phyloP scores from a whole-genome alignment of 2,888 invertebrate genomes.

The Agriopis marginaria region DNA sequence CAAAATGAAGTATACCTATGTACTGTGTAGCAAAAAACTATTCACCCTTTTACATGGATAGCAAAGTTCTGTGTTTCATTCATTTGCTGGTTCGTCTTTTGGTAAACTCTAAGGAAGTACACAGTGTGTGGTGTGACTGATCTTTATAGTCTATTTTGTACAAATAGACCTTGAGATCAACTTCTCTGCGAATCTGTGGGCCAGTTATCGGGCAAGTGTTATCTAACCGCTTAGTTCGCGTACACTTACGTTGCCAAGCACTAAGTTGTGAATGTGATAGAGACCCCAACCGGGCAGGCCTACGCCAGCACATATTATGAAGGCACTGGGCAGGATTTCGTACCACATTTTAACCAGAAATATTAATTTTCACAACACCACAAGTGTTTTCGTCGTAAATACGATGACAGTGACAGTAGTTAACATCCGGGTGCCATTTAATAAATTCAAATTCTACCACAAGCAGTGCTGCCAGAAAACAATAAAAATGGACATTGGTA shows the following conservation, averaged over 20 bases:
- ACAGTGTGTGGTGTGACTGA: no score
- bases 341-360: constrained; percentile 88
- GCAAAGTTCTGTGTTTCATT: background rate
- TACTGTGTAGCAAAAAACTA: no score
- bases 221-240: constrained; percentile 73
- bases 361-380: constrained; percentile 37
- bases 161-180: constrained; percentile 20
- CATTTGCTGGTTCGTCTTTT: no score
- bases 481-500: background rate
- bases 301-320: constrained; percentile 86
- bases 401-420: constrained; percentile 37
- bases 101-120: no score
- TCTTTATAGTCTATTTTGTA: background rate
- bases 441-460: constrained; percentile 41
- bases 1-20: no score
- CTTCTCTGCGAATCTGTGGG: constrained; percentile 26
- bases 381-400: constrained; percentile 46
- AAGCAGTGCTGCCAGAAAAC: constrained; percentile 37
- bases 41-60: background rate
- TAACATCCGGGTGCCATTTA: constrained; percentile 49
- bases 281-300: constrained; percentile 87
- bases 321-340: constrained; percentile 89
- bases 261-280: constrained; percentile 87
- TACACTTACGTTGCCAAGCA: constrained; percentile 88
- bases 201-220: constrained; percentile 53